A percentile compares a stretch with the other conserved stretches of the same genome.
These are phyloP conservation scores for Piprites chloris DNA, from an alignment of 2,113 vertebrate genomes.

Conservation along the genomic window DNA sequence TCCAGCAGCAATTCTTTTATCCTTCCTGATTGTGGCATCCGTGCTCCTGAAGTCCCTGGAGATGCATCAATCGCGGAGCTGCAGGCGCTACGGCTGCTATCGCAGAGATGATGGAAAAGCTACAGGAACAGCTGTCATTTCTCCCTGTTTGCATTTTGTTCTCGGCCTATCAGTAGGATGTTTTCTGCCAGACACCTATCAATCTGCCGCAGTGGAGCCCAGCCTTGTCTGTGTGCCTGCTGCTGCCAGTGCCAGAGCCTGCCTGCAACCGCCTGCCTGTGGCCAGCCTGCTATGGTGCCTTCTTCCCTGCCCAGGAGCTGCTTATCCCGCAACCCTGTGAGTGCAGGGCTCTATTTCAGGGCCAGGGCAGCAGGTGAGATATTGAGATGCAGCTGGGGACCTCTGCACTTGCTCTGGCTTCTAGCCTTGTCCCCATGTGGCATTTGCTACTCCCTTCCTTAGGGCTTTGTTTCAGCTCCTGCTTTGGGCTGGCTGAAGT, in stretches of 20 bases:
- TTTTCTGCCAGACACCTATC: conserved; percentile 60
- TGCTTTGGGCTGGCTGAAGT: neutral
- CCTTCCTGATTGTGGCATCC: conserved; percentile 59
- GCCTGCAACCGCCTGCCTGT: neutral
- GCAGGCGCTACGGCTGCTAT: conserved; percentile 52
- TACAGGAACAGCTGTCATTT: conserved; percentile 69
- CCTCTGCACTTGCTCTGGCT: neutral
- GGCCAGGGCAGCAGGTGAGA: neutral
- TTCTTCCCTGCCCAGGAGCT: neutral
- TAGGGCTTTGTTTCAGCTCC: neutral
- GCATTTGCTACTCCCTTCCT: neutral
- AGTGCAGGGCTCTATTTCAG: rapidly evolving
- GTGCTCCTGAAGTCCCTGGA: neutral
- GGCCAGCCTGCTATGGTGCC: rapidly evolving
- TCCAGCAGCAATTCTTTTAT: conserved; percentile 65
- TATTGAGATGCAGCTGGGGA: neutral
- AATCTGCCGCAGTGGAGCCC: neutral
- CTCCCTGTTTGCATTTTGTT: conserved; percentile 64
- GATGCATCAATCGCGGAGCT: conserved; percentile 54
- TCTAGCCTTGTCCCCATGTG: rapidly evolving
- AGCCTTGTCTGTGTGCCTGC: neutral
- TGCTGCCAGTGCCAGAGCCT: neutral
- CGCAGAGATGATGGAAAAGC: conserved; percentile 64
- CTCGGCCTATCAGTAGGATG: conserved; percentile 48
- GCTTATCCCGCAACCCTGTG: neutral